A percentile compares a stretch with the other conserved stretches of the same genome.
Conservation (phyloP, 2,797 vertebrate species). For the Trichosurus vulpecula region DNA sequence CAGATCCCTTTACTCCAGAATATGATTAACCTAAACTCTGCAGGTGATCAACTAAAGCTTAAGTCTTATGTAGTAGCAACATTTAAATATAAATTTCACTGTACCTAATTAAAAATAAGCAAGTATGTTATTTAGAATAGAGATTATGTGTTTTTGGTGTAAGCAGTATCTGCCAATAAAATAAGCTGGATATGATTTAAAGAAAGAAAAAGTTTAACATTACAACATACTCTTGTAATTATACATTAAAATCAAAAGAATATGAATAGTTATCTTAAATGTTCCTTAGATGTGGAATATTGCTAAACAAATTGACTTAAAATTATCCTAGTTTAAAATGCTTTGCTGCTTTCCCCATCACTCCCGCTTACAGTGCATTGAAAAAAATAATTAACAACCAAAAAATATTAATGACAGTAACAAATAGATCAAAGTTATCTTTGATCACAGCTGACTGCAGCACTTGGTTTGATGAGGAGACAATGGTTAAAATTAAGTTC, state of each 20-base stretch:
- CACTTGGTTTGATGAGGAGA: slow-evolving; percentile 14
- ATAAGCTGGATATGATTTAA: slow-evolving; percentile 82
- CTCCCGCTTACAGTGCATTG: neutral
- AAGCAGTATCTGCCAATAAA: slow-evolving; percentile 80
- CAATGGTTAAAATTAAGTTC: slow-evolving; percentile 31
- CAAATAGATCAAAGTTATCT: neutral
- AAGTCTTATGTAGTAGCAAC: slow-evolving; percentile 66
- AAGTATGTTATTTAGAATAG: slow-evolving; percentile 69
- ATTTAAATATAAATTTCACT: slow-evolving; percentile 69
- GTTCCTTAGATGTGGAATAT: slow-evolving; percentile 81
- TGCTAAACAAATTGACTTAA: slow-evolving; percentile 72
- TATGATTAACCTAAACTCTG: slow-evolving; percentile 35
- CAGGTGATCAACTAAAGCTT: slow-evolving; percentile 61
- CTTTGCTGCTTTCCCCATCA: slow-evolving; percentile 31
- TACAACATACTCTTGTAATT: slow-evolving; percentile 70
- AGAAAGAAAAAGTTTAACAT: slow-evolving; percentile 62
- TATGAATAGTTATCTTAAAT: slow-evolving; percentile 80
- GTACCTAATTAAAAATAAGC: slow-evolving; percentile 76
- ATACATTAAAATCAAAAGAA: slow-evolving; percentile 74
- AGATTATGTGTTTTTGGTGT: slow-evolving; percentile 66
- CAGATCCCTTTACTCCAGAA: slow-evolving; percentile 35
- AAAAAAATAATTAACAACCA: slow-evolving; percentile 43
- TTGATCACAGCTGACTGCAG: slow-evolving; percentile 42
- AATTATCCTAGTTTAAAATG: slow-evolving; percentile 54
- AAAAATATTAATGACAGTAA: slow-evolving; percentile 59